phyloP scores from a whole-genome alignment of 1,140 invertebrate genomes.

The Leptinotarsa lineolata region DNA sequence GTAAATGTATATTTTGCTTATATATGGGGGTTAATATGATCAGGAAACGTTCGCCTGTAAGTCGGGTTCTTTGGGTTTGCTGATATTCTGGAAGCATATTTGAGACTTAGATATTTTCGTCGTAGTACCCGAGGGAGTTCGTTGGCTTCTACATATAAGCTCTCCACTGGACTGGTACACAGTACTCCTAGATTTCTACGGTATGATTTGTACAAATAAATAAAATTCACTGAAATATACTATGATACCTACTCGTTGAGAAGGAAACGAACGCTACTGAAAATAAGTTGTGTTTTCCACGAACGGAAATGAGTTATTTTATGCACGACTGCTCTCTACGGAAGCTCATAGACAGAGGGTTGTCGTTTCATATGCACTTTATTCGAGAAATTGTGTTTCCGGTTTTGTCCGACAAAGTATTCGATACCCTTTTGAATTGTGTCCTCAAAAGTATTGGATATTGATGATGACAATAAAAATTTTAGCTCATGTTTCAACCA shows the following conservation, averaged over 20 bases:
- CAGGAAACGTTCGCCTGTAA: too few species aligned
- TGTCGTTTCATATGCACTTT: not conserved
- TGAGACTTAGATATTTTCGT: too few species aligned
- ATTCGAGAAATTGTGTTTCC: not conserved
- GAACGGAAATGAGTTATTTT: not conserved
- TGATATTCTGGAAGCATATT: too few species aligned
- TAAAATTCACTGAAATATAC: not conserved
- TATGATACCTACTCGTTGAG: not conserved
- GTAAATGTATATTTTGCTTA: too few species aligned
- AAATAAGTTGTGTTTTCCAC: not conserved
- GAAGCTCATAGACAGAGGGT: not conserved
- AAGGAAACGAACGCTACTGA: slow-evolving; percentile 8
- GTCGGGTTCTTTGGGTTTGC: too few species aligned
- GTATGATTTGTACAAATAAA: too few species aligned
- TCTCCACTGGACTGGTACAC: too few species aligned
- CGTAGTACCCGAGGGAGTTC: too few species aligned
- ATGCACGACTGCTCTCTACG: not conserved
- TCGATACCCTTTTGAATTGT: not conserved
- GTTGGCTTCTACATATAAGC: too few species aligned
- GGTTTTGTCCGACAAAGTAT: not conserved
- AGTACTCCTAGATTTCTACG: too few species aligned
- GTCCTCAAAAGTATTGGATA: not conserved
- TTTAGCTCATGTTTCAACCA: too few species aligned
- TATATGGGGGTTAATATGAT: too few species aligned
- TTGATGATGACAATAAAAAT: not conserved